Percentiles rank a stretch among this genome's conserved stretches.
Conservation (phyloP, 2,797 vertebrate genomes). For the Eulemur rubriventer region DNA sequence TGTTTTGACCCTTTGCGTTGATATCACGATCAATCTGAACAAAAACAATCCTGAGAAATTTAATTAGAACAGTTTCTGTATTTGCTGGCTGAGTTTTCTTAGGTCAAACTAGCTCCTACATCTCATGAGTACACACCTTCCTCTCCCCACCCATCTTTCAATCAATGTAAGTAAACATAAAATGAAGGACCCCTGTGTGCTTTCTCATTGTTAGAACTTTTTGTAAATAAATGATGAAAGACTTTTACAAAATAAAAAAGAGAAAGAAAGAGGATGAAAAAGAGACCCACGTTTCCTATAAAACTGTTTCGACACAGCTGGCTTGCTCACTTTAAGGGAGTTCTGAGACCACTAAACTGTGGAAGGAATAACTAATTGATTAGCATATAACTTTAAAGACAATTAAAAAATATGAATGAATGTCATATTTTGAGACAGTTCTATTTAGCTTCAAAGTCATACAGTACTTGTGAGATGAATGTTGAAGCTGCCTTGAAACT, state of each 20-base stretch:
- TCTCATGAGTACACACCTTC: not conserved
- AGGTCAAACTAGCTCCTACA: not conserved
- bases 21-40: not conserved
- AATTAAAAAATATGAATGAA: slow-evolving; percentile 1
- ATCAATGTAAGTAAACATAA: slow-evolving; percentile 36
- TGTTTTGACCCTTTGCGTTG: slow-evolving; percentile 33
- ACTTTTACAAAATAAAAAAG: slow-evolving; percentile 46
- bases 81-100: slow-evolving; percentile 53
- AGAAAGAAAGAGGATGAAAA: not conserved
- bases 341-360: not conserved
- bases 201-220: slow-evolving; percentile 39
- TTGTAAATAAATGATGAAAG: slow-evolving; percentile 1
- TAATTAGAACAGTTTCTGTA: slow-evolving; percentile 17
- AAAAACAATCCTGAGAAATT: slow-evolving; percentile 38
- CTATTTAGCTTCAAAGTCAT: slow-evolving; percentile 6
- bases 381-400: not conserved
- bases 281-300: not conserved
- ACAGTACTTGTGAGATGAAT: not conserved
- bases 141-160: not conserved
- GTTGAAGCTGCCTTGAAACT: slow-evolving; percentile 8
- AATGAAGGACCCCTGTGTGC: not conserved
- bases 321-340: not conserved
- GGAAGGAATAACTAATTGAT: not conserved
- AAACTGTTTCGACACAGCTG: not conserved
- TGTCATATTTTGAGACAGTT: slow-evolving; percentile 30